Percentiles rank a stretch among this genome's conserved stretches.
phyloP scores from a whole-genome alignment of 2,888 invertebrate genomes.

The Lamellibrachia columna region DNA sequence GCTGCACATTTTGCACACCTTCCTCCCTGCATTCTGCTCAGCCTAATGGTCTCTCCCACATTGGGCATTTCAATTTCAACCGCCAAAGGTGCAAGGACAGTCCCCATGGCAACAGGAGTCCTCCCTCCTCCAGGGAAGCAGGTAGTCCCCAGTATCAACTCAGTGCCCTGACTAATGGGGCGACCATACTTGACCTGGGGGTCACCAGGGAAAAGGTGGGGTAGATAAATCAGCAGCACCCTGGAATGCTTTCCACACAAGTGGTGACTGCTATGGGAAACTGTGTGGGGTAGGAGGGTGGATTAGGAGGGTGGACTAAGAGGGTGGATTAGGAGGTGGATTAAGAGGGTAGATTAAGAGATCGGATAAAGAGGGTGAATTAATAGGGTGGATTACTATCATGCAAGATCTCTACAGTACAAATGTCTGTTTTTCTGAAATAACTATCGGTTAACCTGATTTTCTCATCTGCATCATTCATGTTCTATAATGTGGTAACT shows the following conservation, averaged over 20 bases:
- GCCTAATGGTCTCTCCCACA: neutral
- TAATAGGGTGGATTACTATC: neutral
- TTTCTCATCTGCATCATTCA: neutral
- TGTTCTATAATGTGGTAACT: neutral
- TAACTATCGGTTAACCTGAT: neutral
- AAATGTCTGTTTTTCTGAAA: neutral
- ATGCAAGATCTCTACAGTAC: neutral
- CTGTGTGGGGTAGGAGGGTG: neutral
- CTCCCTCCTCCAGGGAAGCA: neutral
- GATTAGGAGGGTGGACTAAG: neutral
- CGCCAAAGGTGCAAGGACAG: neutral
- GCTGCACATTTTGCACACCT: neutral
- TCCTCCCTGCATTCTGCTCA: neutral
- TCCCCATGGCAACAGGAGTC: neutral
- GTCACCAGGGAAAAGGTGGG: constrained; percentile 5
- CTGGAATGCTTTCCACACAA: neutral
- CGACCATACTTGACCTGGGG: neutral
- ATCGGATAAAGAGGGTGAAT: neutral
- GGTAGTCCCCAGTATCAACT: neutral
- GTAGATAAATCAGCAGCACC: constrained; percentile 11
- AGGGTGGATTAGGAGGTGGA: neutral
- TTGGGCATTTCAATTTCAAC: neutral
- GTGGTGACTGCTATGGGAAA: neutral
- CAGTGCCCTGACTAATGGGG: neutral
- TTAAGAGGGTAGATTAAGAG: no score